Conservation (phyloP, 2,113 vertebrate species). For the Scytalopus superciliaris region DNA sequence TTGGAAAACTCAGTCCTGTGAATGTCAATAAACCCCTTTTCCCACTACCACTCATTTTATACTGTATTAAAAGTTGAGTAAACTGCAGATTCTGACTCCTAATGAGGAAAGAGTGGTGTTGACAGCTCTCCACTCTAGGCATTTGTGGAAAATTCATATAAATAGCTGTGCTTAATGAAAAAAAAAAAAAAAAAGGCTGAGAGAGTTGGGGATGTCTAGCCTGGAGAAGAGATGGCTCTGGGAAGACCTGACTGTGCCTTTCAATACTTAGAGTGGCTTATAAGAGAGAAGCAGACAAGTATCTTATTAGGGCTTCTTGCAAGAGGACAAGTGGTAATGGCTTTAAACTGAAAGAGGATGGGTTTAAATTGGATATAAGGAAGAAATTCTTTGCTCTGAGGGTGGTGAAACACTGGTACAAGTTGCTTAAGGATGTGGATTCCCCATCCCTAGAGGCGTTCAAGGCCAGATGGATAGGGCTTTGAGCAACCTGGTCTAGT, state of each 20-base stretch:
- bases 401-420: background rate
- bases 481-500: background rate
- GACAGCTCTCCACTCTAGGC: background rate
- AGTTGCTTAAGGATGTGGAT: background rate
- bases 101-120: background rate
- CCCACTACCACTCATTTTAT: background rate
- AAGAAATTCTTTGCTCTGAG: background rate
- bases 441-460: background rate
- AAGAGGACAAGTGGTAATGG: background rate
- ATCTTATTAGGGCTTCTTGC: background rate
- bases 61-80: background rate
- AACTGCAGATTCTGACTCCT: background rate
- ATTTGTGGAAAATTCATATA: background rate
- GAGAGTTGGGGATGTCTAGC: background rate
- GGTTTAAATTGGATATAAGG: background rate
- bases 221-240: background rate
- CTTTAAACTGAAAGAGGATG: background rate
- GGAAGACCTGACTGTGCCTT: background rate
- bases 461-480: background rate
- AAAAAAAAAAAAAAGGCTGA: background rate
- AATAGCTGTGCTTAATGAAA: background rate
- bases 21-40: background rate
- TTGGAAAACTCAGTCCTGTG: background rate
- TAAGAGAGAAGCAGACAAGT: background rate
- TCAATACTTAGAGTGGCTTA: background rate